Base-by-base conservation (phyloP, 2,888 invertebrate species). In the Yponomeuta malinellus region DNA sequence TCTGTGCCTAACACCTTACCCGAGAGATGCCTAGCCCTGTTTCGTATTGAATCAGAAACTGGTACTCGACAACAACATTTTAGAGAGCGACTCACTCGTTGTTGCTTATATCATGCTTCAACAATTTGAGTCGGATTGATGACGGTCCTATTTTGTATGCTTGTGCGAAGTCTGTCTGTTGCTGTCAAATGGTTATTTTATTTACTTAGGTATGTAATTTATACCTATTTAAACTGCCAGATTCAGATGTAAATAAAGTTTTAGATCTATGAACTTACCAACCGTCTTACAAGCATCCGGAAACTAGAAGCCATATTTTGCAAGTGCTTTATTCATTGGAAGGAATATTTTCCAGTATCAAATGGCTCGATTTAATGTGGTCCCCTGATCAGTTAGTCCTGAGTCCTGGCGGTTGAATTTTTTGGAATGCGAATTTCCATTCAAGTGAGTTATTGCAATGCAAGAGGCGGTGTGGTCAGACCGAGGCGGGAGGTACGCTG, bases 381-480 rank as follows among this genome's bases (percentile, higher is more conserved):
- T 31, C 33, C 29, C 33, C 10, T 3, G 33, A 65, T 29, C 33
- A 10, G 29, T 31, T 23, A 33, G 10, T 65, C 65, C 65, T 65
- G 29, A 33, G 10, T 65, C 65, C 65, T 65, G 29, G 68, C 37
- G 33, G 43, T 8, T 68, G 33, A 33, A 37, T 33, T 68, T 37
- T n/a, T 33, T n/a, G 33, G n/a, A 68, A n/a, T 23, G 68, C 31
- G 48, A 68, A 29, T 67, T 52, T 52, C 52, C 68, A 68, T 68
- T 68, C 52, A 68, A 68, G 68, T 31, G 68, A 68, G 48, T 80
- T 79, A 79, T 78, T 74, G 76, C 73, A 73, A 59, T 59, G 52
- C 52, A 59, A 70, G 73, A 72, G 70, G 72, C 74, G 71, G 69
- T 71, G 74, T 73, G 72, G 71, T 72, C 43, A 74, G 63, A 72